phyloP scores from a whole-genome alignment of 1,140 invertebrate species.

The Amphibalanus amphitrite region DNA sequence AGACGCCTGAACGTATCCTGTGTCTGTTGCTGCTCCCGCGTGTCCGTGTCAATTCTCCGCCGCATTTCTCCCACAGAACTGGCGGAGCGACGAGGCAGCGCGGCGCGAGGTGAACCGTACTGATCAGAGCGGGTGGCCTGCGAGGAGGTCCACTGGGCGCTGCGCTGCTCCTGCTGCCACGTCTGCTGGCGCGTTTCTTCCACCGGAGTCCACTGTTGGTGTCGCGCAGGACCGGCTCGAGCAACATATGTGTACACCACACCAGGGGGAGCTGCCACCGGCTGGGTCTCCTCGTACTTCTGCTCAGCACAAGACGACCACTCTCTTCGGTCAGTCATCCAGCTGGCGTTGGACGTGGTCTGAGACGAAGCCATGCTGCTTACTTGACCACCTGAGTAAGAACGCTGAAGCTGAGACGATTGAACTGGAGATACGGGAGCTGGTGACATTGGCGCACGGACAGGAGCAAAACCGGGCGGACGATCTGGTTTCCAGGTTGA shows the following conservation, averaged over 20 bases:
- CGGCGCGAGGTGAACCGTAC: background rate
- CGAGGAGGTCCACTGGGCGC: background rate
- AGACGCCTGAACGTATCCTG: slow-evolving; percentile 14
- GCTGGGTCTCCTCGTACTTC: no score
- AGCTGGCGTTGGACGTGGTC: no score
- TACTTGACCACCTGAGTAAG: no score
- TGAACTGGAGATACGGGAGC: no score
- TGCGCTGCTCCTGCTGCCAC: background rate
- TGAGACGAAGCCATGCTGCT: no score
- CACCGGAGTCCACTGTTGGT: background rate
- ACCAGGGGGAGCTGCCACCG: slow-evolving; percentile 2
- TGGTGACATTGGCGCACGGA: no score
- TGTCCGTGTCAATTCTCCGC: slow-evolving; percentile 23
- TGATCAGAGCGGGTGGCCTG: background rate
- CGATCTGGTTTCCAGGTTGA: no score
- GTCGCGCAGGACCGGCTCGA: no score
- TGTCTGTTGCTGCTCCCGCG: background rate
- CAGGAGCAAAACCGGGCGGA: no score
- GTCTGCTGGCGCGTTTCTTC: background rate
- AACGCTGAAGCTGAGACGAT: no score
- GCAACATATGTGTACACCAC: background rate
- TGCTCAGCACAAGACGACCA: no score
- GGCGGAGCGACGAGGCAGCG: background rate
- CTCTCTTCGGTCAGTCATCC: no score
- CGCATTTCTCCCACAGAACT: slow-evolving; percentile 24